phyloP scores from a whole-genome alignment of 2,113 vertebrate species.

The Anolis carolinensis region DNA sequence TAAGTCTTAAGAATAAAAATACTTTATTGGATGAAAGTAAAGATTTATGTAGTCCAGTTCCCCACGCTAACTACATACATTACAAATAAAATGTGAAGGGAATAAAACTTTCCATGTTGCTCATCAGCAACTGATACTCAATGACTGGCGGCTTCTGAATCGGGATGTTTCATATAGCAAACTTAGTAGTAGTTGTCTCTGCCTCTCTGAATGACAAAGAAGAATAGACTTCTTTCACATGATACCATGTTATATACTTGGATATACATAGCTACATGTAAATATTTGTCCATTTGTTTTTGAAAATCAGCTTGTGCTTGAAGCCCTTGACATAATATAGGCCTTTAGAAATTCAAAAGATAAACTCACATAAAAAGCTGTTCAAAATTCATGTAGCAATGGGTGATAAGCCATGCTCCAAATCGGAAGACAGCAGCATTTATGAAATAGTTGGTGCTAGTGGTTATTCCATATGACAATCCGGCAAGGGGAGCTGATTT shows the following conservation, averaged over 20 bases:
- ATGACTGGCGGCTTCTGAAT: not conserved
- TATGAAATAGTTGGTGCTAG: constrained; percentile 57
- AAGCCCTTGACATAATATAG: fast-evolving
- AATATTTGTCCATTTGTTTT: not conserved
- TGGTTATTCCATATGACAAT: constrained; percentile 61
- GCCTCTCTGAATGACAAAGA: not conserved
- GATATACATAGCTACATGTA: too few relatives aligned
- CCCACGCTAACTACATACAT: not conserved
- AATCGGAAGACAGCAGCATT: constrained; percentile 70
- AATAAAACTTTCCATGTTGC: not conserved
- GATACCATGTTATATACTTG: too few relatives aligned
- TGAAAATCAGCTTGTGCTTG: not conserved
- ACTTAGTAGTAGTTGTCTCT: not conserved
- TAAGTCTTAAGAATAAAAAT: not conserved
- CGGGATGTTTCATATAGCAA: not conserved
- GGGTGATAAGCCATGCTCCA: constrained; percentile 73
- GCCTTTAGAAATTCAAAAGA: not conserved
- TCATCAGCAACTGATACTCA: not conserved
- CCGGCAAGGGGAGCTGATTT: constrained; percentile 53
- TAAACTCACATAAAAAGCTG: constrained; percentile 74
- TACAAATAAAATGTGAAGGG: too few relatives aligned
- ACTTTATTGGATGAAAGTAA: not conserved
- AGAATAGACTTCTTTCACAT: not conserved
- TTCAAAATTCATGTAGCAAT: constrained; percentile 66
- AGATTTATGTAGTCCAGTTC: not conserved